These are phyloP conservation scores for Acrocephalus kingi DNA, from an alignment of 2,113 vertebrate species.

Conservation along the genomic window DNA sequence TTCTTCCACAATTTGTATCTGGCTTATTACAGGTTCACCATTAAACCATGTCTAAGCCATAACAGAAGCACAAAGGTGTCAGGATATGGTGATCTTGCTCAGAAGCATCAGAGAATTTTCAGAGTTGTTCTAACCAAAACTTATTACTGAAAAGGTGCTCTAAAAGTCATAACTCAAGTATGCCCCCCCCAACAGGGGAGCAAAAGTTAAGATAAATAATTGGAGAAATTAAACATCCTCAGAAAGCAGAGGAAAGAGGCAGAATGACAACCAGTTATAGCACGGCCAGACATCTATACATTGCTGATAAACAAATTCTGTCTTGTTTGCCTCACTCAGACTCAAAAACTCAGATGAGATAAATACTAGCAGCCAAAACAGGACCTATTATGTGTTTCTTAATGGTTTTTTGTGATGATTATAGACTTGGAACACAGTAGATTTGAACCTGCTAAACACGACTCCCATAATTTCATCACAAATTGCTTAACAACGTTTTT, in stretches of 20 bases:
- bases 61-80: neutral
- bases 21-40: neutral
- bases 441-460: neutral
- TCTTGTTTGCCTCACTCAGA: neutral
- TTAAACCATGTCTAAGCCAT: neutral
- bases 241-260: neutral
- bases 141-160: neutral
- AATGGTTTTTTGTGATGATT: neutral
- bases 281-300: neutral
- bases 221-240: neutral
- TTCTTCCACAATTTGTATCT: neutral
- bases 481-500: neutral
- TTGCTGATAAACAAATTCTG: neutral
- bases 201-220: neutral
- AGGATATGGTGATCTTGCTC: neutral
- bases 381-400: neutral
- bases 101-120: neutral
- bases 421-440: neutral
- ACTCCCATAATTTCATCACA: neutral
- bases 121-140: neutral
- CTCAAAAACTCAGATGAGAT: neutral
- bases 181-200: accelerated
- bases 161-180: neutral
- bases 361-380: neutral
- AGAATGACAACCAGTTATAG: neutral